phyloP scores from a whole-genome alignment of 1,140 invertebrate species.

The Glossosoma conforme region DNA sequence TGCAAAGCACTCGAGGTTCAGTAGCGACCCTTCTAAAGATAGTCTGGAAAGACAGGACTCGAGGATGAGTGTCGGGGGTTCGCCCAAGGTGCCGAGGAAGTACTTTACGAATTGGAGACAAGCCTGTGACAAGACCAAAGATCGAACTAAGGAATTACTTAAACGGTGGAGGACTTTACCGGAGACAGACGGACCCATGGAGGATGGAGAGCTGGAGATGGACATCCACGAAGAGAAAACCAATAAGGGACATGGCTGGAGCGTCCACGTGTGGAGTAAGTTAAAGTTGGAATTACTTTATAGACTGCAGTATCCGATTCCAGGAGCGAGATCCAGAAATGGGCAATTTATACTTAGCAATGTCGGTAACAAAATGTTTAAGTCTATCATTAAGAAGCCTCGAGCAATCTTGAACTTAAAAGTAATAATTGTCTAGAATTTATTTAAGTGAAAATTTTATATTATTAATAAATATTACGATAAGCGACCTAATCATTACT shows the following conservation, averaged over 20 bases:
- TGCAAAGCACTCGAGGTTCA: not conserved
- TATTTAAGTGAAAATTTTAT: too few species aligned
- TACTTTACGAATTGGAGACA: constrained; percentile 64
- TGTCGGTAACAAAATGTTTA: too few species aligned
- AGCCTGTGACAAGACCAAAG: constrained; percentile 64
- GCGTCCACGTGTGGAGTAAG: constrained; percentile 68
- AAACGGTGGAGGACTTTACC: constrained; percentile 64
- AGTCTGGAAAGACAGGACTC: constrained; percentile 25
- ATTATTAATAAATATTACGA: too few species aligned
- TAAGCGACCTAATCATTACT: too few species aligned
- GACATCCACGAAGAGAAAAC: constrained; percentile 33
- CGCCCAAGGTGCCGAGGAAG: constrained; percentile 59
- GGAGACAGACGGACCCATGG: constrained; percentile 43
- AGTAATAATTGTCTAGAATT: too few species aligned
- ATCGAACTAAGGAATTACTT: constrained; percentile 61
- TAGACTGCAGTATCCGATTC: too few species aligned
- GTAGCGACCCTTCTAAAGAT: constrained; percentile 11
- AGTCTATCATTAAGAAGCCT: too few species aligned
- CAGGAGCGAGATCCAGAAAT: too few species aligned
- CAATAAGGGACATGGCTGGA: constrained; percentile 52
- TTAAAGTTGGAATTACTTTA: constrained; percentile 17
- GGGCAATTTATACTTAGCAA: too few species aligned
- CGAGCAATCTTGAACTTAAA: too few species aligned
- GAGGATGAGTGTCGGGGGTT: constrained; percentile 35
- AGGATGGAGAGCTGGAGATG: constrained; percentile 36